A percentile compares a stretch with the other conserved stretches of the same genome.
Evolutionary conservation across 2,113 vertebrate genomes (phyloP).

Genomic region (Serilophus lunatus): DNA sequence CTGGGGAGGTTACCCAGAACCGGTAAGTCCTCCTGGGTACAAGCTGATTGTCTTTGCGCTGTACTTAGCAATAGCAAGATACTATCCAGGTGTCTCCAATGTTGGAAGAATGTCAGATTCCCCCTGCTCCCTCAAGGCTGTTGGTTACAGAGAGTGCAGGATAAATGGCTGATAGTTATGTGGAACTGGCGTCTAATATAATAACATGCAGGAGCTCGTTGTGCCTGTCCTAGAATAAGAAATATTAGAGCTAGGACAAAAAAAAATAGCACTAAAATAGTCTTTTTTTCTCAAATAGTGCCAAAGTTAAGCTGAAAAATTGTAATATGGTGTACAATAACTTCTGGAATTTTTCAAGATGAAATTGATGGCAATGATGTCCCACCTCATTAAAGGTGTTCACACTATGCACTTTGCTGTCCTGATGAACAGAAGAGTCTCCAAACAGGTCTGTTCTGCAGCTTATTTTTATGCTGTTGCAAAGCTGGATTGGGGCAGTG

Average conservation of each 20-base stretch:
- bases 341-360: not conserved
- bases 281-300: not conserved
- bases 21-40: not conserved
- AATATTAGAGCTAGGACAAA: not conserved
- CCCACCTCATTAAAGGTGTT: not conserved
- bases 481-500: not conserved
- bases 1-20: not conserved
- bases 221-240: not conserved
- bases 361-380: not conserved
- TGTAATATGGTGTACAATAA: not conserved
- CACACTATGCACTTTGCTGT: not conserved
- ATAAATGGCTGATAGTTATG: not conserved
- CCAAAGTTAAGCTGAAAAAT: not conserved
- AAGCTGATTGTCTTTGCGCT: not conserved
- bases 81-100: not conserved
- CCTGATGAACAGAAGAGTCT: not conserved
- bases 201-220: not conserved
- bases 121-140: not conserved
- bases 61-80: not conserved
- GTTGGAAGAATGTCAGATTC: not conserved
- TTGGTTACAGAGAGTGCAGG: not conserved
- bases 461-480: not conserved
- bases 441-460: not conserved
- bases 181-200: not conserved
- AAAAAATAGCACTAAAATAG: not conserved